phyloP scores from a whole-genome alignment of 2,113 vertebrate genomes.

The Elachura formosa region DNA sequence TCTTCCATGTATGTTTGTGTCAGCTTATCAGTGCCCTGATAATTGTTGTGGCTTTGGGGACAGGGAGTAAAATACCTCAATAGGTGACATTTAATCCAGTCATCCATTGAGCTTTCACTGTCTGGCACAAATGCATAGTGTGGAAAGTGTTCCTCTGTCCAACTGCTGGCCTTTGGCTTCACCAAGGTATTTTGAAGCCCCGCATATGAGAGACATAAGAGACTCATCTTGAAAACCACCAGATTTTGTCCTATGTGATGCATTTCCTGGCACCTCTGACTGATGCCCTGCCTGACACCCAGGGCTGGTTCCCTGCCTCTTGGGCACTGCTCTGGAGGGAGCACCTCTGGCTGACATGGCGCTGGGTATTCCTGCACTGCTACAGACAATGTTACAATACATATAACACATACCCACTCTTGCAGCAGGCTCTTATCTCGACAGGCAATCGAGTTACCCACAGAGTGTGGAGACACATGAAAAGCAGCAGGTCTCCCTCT shows the following conservation, averaged over 20 bases:
- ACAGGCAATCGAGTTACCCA: conserved; percentile 56
- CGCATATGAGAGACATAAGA: neutral
- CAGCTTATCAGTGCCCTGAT: neutral
- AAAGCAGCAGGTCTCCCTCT: conserved; percentile 63
- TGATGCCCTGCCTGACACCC: neutral
- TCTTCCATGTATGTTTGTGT: rapidly evolving
- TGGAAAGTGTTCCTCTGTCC: neutral
- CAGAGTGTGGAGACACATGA: conserved; percentile 60
- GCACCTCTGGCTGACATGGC: rapidly evolving
- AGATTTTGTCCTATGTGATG: neutral
- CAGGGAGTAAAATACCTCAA: neutral
- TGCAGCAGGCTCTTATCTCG: conserved; percentile 59
- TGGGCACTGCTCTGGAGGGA: neutral
- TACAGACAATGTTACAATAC: conserved; percentile 17
- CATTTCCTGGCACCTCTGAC: neutral
- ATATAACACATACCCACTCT: conserved; percentile 53
- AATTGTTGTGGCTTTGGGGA: neutral
- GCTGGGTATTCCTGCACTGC: neutral
- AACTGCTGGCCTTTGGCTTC: neutral
- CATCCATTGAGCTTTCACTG: neutral
- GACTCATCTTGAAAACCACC: neutral
- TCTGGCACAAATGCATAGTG: neutral
- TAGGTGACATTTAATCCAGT: neutral
- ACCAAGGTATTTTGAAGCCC: neutral
- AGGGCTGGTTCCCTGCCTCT: neutral